Percentiles rank a stretch among this genome's conserved stretches.
Conservation (phyloP, 2,888 invertebrate species). For the Rhingia campestris region DNA sequence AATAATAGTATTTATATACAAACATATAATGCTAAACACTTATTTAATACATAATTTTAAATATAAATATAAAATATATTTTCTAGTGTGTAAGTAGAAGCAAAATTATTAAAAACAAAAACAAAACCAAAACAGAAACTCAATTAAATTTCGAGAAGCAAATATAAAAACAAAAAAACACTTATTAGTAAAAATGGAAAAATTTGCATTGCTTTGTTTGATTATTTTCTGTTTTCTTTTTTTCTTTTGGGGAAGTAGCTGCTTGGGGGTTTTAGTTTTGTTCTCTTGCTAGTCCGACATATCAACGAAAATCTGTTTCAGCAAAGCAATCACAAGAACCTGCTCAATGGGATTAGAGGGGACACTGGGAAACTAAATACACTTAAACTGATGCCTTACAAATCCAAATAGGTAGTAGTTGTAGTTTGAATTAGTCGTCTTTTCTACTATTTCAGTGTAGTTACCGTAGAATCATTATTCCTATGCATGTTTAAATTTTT, state of each 20-base stretch:
- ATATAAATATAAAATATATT: constrained; percentile 41
- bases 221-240: constrained; percentile 21
- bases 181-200: constrained; percentile 50
- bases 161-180: constrained; percentile 50
- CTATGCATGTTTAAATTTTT: no score
- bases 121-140: constrained; percentile 51
- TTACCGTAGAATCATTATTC: no score
- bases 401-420: no score
- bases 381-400: no score
- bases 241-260: constrained; percentile 1
- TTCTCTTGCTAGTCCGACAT: constrained; percentile 24
- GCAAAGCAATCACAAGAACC: neutral
- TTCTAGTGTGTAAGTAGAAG: constrained; percentile 72
- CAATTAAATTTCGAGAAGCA: constrained; percentile 68
- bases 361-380: no score
- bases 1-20: constrained; percentile 70
- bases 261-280: no score
- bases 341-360: no score
- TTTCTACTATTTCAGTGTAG: no score
- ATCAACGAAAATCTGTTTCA: constrained; percentile 43
- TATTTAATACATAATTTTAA: constrained; percentile 68
- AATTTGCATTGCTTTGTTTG: constrained; percentile 11
- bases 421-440: no score
- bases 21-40: constrained; percentile 66
- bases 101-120: constrained; percentile 56